Percentiles rank a stretch among this genome's conserved stretches.
Evolutionary conservation across 2,888 invertebrate species (phyloP).

Genomic region (Laothoe populi): DNA sequence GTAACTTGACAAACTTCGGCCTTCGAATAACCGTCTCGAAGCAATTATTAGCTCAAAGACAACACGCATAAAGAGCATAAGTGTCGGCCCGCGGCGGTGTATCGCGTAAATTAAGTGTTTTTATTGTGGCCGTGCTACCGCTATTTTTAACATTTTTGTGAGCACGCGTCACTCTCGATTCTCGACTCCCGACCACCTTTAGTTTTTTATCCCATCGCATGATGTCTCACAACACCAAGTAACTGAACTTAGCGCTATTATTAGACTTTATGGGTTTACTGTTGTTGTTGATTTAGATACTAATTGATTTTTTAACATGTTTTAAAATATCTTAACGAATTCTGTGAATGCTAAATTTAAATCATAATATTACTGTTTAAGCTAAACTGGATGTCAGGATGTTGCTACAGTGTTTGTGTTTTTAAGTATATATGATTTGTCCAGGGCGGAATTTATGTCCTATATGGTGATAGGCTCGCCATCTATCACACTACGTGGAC

Average conservation of each 20-base stretch:
- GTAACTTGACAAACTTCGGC: conserved; percentile 51
- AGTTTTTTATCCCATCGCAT: conserved; percentile 64
- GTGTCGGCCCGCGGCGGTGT: conserved; percentile 71
- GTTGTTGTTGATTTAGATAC: conserved; percentile 24
- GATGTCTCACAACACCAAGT: conserved; percentile 48
- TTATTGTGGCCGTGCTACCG: conserved; percentile 71
- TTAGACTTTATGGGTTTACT: conserved; percentile 45
- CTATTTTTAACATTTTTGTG: conserved; percentile 75
- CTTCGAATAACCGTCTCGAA: conserved; percentile 57
- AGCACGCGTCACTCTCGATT: conserved; percentile 68
- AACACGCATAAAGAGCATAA: conserved; percentile 83
- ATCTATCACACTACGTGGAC: no score
- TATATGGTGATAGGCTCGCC: no score
- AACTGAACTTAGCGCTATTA: conserved; percentile 49
- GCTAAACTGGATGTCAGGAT: not conserved
- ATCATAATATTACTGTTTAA: not conserved
- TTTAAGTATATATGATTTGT: no score
- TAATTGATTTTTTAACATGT: conserved; percentile 23
- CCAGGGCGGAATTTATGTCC: no score
- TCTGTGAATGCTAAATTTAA: not conserved
- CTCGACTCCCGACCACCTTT: conserved; percentile 46
- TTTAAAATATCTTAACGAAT: conserved; percentile 22
- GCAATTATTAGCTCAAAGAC: conserved; percentile 80
- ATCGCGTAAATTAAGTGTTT: conserved; percentile 81
- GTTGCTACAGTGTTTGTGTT: not conserved